Evolutionary conservation across 2,797 vertebrate genomes (phyloP), one percentile per base, ranked within the genome.

Genomic region (Muscicapa striata): DNA sequence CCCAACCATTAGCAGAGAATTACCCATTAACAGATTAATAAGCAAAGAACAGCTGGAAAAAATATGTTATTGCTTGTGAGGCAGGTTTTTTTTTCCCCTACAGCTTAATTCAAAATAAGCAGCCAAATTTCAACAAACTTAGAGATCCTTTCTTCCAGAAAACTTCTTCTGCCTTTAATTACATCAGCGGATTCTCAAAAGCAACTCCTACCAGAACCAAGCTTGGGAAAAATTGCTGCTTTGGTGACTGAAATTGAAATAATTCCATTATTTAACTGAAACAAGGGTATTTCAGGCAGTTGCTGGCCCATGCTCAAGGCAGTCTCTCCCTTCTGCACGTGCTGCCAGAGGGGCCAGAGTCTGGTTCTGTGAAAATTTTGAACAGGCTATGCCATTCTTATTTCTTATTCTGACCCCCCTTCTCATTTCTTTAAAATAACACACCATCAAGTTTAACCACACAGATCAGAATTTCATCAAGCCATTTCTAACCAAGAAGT

Each of bases 1-100:
- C 69, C 57, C 27, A 46, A 17, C 51, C 77, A 68, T 90, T 90
- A 94, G 57, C 80, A 45, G 17, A 87, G 57, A 86, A 82, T 58
- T 79, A 51, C 23, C 52, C 40, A 38, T 77, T 77, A 80, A 64
- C 58, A 74, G 49, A 94, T 93, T 94, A 94, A 87, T 88, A 94
- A 90, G 43, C 68, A 62, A 90, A 63, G 68, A 90, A 76, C 38
- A 68, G 62, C 49, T 36, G 17, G 81, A 36, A 80, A 90, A 93
- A 86, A 75, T 1, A 23, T 0, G 24, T 8, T 67, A 16, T 36
- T 30, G 23, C 68, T 83, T 3, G 1, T 24, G 36, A 85, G 21
- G 38, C 1, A 1, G 27, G 51, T 2, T 30, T 20, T 72, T 49
- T 54, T 48, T 7, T 2, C 45, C 4, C 49, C 29, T 79, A 55